Conservation (phyloP, 2,888 invertebrate species). For the Eurois occulta region DNA sequence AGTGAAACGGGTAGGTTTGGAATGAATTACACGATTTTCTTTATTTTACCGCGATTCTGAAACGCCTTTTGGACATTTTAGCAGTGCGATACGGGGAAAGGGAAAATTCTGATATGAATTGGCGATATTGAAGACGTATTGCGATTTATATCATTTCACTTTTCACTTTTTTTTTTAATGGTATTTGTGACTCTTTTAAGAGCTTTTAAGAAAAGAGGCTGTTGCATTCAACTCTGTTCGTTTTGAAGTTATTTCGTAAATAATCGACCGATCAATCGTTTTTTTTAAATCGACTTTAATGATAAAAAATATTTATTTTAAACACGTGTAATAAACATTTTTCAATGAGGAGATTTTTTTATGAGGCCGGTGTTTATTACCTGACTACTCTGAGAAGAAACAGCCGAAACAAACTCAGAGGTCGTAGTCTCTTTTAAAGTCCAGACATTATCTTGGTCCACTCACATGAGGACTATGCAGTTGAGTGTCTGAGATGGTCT, state of each 20-base stretch:
- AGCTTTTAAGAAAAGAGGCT: not conserved
- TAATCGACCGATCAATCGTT: not conserved
- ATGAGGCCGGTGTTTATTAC: no score
- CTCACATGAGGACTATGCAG: no score
- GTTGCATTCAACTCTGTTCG: not conserved
- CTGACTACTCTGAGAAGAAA: no score
- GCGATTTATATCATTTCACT: not conserved
- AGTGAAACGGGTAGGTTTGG: conserved; percentile 70
- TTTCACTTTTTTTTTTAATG: no score
- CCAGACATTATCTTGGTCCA: no score
- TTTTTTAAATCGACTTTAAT: not conserved
- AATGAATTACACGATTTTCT: conserved; percentile 68
- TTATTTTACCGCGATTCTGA: conserved; percentile 54
- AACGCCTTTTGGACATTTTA: conserved; percentile 57
- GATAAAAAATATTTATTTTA: no score
- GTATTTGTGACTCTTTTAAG: not conserved
- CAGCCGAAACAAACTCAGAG: no score
- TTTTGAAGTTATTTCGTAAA: not conserved
- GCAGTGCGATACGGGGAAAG: conserved; percentile 8
- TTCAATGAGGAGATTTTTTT: no score
- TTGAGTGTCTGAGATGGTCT: no score
- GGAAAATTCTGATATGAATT: conserved; percentile 29
- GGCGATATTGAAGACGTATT: conserved; percentile 13
- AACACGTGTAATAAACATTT: no score
- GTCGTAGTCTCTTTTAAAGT: no score